phyloP scores from a whole-genome alignment of 2,113 vertebrate species.

The Colossoma macropomum region DNA sequence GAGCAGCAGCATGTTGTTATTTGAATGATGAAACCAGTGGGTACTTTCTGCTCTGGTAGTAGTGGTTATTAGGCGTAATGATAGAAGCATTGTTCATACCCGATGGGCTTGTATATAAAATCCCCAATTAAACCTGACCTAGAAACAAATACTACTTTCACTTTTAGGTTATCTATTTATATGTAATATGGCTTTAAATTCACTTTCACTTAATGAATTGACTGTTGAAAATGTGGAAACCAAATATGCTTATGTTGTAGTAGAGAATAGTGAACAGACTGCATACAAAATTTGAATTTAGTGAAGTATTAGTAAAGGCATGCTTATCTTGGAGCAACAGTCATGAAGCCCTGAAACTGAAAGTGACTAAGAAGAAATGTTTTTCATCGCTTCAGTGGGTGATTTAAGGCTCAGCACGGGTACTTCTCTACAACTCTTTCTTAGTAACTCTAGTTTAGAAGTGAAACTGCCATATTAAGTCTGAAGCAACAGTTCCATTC shows the following conservation, averaged over 20 bases:
- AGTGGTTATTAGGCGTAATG: not conserved
- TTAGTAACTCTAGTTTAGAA: not conserved
- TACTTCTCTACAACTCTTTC: not conserved
- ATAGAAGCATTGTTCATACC: not conserved
- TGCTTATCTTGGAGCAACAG: not conserved
- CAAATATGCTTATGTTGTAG: not conserved
- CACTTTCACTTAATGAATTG: not conserved
- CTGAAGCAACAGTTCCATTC: not conserved
- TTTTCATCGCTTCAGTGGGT: not conserved
- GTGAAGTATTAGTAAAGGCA: not conserved
- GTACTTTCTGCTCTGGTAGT: not conserved
- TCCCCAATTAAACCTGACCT: not conserved
- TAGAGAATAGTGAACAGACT: not conserved
- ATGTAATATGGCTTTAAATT: not conserved
- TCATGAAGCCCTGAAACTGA: not conserved
- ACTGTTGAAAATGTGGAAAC: not conserved
- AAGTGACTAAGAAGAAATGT: not conserved
- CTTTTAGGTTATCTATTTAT: not conserved
- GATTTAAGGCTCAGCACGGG: not conserved
- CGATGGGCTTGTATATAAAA: not conserved
- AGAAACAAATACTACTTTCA: slow-evolving; percentile 2
- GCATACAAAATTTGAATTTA: not conserved
- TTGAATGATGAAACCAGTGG: not conserved
- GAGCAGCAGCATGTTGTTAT: not conserved
- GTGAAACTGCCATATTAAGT: not conserved